Evolutionary conservation across 2,888 invertebrate species (phyloP).

Genomic region (Villa cingulata): DNA sequence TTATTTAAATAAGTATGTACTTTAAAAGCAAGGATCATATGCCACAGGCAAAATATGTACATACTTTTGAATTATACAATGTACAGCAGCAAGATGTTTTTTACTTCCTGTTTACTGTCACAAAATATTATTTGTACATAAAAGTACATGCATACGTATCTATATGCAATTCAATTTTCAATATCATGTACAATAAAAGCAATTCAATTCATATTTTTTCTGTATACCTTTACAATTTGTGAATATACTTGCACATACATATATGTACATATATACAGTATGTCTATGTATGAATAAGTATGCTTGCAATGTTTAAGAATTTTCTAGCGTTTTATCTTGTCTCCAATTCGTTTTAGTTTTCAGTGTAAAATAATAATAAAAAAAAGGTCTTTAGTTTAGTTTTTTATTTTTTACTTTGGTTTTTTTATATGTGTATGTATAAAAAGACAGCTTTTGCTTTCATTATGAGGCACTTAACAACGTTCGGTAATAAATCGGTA

Average conservation of each 20-base stretch:
- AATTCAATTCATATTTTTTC: neutral
- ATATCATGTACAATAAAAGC: neutral
- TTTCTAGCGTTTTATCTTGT: neutral
- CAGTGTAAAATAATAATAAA: too few species aligned
- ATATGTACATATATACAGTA: too few species aligned
- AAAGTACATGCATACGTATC: neutral
- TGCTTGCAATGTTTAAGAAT: too few species aligned
- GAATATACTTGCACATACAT: too few species aligned
- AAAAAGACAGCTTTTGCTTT: neutral
- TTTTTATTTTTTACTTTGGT: neutral
- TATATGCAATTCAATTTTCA: neutral
- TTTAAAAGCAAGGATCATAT: neutral
- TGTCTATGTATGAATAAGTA: too few species aligned
- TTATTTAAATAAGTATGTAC: too few species aligned
- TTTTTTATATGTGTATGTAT: neutral
- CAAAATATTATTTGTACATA: neutral
- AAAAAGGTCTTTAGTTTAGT: neutral
- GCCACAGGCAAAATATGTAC: neutral
- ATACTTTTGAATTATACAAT: neutral
- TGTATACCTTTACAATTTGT: neutral
- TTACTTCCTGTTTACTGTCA: neutral
- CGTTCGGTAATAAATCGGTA: slow-evolving; percentile 3
- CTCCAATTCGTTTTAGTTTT: neutral
- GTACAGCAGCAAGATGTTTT: neutral
- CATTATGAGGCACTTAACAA: slow-evolving; percentile 7